Percentiles rank a stretch among this genome's conserved stretches.
Evolutionary conservation across 2,797 vertebrate genomes (phyloP).

Genomic region (Coregonus sp.): DNA sequence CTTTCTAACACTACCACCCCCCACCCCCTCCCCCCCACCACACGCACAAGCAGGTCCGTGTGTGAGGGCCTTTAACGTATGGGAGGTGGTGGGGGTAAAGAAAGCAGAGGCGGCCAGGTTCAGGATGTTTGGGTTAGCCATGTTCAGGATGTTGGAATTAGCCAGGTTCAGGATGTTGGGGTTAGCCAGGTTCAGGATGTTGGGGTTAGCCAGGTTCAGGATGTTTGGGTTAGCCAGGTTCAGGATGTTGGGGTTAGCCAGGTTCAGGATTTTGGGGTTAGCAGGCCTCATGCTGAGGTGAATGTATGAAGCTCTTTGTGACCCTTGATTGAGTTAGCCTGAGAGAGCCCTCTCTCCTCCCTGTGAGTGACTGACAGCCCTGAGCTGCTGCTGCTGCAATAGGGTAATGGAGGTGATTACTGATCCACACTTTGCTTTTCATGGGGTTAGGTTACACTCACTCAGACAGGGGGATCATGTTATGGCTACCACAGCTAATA

Average conservation of each 20-base stretch:
- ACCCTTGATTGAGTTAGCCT: conserved; percentile 29
- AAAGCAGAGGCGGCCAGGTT: conserved; percentile 9
- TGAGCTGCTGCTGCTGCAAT: conserved; percentile 43
- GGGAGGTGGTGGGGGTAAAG: conserved; percentile 1
- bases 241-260: too few relatives aligned
- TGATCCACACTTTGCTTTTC: conserved; percentile 59
- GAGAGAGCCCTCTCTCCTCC: conserved; percentile 24
- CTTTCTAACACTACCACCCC: conserved; percentile 18
- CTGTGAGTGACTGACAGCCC: conserved; percentile 35
- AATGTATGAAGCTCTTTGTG: conserved; percentile 52
- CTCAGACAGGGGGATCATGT: conserved; percentile 41
- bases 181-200: too few relatives aligned
- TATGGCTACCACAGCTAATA: conserved; percentile 61
- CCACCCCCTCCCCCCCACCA: too few relatives aligned
- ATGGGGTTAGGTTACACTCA: conserved; percentile 44
- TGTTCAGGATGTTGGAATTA: too few relatives aligned
- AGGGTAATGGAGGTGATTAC: conserved; percentile 57
- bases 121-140: too few relatives aligned
- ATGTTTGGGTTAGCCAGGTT: too few relatives aligned
- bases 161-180: too few relatives aligned
- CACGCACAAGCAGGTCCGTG: not conserved
- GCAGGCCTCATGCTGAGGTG: conserved; percentile 38
- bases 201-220: too few relatives aligned
- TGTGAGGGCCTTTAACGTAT: conserved; percentile 36
- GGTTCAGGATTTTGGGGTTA: conserved; percentile 35